Evolutionary conservation across 2,113 vertebrate genomes (phyloP).

Genomic region (Myodes glareolus): DNA sequence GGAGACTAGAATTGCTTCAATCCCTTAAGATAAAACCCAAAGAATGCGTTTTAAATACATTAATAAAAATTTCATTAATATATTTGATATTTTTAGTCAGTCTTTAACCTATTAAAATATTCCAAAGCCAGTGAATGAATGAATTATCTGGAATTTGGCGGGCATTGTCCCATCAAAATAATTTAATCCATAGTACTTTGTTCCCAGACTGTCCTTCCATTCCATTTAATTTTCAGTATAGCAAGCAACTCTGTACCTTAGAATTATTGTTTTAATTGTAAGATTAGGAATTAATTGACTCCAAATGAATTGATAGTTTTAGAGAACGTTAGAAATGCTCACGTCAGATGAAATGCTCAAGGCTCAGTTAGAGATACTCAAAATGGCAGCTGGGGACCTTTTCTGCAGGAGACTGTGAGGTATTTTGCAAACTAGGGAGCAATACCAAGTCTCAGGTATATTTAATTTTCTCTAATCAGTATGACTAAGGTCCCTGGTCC

Average conservation of each 20-base stretch:
- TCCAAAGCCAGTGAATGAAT: constrained; percentile 61
- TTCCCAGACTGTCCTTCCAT: constrained; percentile 60
- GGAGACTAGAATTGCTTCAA: constrained; percentile 58
- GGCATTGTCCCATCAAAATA: constrained; percentile 72
- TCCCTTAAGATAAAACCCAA: constrained; percentile 65
- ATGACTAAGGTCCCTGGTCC: background rate
- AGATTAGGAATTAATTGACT: background rate
- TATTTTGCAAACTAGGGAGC: background rate
- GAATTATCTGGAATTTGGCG: constrained; percentile 69
- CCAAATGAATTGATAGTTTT: background rate
- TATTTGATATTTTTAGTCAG: constrained; percentile 74
- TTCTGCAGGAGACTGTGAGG: background rate
- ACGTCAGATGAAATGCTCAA: background rate
- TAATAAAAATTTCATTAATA: constrained; percentile 67
- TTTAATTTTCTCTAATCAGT: background rate
- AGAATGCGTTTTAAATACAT: constrained; percentile 68
- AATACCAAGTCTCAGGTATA: background rate
- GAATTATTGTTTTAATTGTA: constrained; percentile 18
- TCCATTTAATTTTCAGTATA: constrained; percentile 52
- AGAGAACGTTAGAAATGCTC: background rate
- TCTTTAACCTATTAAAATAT: constrained; percentile 64
- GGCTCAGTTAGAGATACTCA: background rate
- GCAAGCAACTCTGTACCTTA: background rate
- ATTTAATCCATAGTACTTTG: constrained; percentile 45
- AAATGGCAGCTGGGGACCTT: background rate